Evolutionary conservation across 2,797 vertebrate species (phyloP).

Genomic region (Chloroceryle inda): DNA sequence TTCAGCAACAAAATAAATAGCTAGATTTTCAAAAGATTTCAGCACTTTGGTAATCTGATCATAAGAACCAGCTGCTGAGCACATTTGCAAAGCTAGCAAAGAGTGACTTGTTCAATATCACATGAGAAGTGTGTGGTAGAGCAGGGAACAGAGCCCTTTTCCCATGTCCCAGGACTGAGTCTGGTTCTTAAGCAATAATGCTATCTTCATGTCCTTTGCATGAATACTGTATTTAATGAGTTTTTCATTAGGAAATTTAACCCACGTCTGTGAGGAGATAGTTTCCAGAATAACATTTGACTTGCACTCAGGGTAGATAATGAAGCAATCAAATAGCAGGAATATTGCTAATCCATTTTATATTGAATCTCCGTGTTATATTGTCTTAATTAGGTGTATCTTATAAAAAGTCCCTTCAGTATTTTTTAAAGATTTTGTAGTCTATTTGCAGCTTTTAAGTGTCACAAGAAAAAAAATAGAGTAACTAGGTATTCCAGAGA

Average conservation of each 20-base stretch:
- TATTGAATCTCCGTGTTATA: neutral
- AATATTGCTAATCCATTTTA: slow-evolving; percentile 2
- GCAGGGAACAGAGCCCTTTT: neutral
- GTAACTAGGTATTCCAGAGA: neutral
- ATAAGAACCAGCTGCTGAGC: slow-evolving; percentile 64
- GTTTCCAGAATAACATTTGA: neutral
- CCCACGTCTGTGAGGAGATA: neutral
- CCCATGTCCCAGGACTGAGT: neutral
- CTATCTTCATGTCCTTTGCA: neutral
- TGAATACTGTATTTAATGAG: neutral
- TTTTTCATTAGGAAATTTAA: neutral
- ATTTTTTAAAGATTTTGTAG: neutral
- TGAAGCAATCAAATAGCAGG: neutral
- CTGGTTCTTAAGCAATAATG: neutral
- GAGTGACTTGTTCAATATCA: neutral
- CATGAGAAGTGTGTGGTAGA: neutral
- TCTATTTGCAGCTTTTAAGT: neutral
- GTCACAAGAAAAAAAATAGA: neutral
- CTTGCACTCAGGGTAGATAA: neutral
- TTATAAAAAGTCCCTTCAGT: neutral
- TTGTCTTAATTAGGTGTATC: neutral
- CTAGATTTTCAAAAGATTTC: slow-evolving; percentile 69
- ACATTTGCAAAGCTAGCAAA: slow-evolving; percentile 20
- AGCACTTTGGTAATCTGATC: slow-evolving; percentile 69
- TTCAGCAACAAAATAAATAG: slow-evolving; percentile 68